Evolutionary conservation across 2,888 invertebrate species (phyloP).

Genomic region (Drosophila austrosaltans): DNA sequence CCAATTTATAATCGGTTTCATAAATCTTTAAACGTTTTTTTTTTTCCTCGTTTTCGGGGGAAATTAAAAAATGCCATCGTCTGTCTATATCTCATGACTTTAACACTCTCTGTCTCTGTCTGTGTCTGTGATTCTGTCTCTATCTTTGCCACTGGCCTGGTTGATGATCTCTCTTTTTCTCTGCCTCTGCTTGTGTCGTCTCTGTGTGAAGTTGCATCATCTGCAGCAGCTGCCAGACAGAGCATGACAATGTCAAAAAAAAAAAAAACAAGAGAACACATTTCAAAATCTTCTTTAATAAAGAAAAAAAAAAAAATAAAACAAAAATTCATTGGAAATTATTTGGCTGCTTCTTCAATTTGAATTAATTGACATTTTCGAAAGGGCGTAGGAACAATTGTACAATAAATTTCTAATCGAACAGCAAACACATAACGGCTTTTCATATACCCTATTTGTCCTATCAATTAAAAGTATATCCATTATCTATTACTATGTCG

Average conservation of each 20-base stretch:
- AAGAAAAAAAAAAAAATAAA: slow-evolving; percentile 19
- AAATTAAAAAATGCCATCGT: slow-evolving; percentile 56
- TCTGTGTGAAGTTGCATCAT: slow-evolving; percentile 10
- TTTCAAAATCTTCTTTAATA: slow-evolving; percentile 21
- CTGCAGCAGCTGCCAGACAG: slow-evolving; percentile 33
- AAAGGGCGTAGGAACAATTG: not conserved
- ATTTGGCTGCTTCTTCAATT: slow-evolving; percentile 50
- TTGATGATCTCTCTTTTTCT: slow-evolving; percentile 51
- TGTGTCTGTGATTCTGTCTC: not conserved
- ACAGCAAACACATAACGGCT: not conserved
- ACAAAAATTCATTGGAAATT: slow-evolving; percentile 44
- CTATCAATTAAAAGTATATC: too few relatives aligned
- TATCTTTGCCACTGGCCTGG: slow-evolving; percentile 44
- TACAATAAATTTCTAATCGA: not conserved
- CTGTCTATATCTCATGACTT: slow-evolving; percentile 19
- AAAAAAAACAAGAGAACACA: slow-evolving; percentile 1
- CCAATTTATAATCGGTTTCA: slow-evolving; percentile 29
- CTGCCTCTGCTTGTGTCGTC: not conserved
- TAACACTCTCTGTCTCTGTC: slow-evolving; percentile 21
- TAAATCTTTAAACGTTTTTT: slow-evolving; percentile 45
- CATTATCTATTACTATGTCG: too few relatives aligned
- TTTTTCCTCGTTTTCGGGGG: slow-evolving; percentile 46
- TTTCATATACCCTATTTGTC: too few relatives aligned
- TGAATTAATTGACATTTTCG: slow-evolving; percentile 57
- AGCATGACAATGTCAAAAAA: slow-evolving; percentile 54